Evolutionary conservation across 2,888 invertebrate genomes (phyloP).

Genomic region (Podotricha telesiphe): DNA sequence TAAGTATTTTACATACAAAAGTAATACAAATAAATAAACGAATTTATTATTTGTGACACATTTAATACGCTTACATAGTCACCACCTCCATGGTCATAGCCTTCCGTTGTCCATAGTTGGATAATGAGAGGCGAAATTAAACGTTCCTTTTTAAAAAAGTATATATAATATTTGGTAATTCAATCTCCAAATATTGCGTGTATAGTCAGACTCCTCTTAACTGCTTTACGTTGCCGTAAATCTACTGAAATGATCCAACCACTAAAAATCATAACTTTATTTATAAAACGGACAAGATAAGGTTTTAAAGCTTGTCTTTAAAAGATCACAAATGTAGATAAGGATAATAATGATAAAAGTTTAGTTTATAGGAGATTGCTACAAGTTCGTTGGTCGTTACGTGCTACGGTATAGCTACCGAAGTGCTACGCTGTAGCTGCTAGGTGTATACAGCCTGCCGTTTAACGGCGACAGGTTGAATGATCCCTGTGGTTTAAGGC

Average conservation of each 20-base stretch:
- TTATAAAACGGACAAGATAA: slow-evolving; percentile 8
- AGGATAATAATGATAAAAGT: slow-evolving; percentile 20
- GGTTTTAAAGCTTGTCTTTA: slow-evolving; percentile 10
- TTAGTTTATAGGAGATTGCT: slow-evolving; percentile 20
- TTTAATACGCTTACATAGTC: too few relatives aligned
- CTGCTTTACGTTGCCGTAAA: too few relatives aligned
- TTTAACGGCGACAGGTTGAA: slow-evolving; percentile 19
- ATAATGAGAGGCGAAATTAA: too few relatives aligned
- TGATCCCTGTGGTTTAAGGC: slow-evolving; percentile 16
- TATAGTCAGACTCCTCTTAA: not conserved
- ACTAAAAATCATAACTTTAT: slow-evolving; percentile 14
- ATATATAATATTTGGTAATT: not conserved
- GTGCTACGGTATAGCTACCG: slow-evolving; percentile 27
- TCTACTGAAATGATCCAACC: not conserved
- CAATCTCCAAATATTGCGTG: not conserved
- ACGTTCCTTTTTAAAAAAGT: too few relatives aligned
- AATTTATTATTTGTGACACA: too few relatives aligned
- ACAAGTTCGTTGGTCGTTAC: slow-evolving; percentile 22
- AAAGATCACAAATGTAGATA: slow-evolving; percentile 20
- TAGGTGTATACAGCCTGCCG: slow-evolving; percentile 11
- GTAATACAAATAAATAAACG: too few relatives aligned
- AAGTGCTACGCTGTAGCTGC: slow-evolving; percentile 28
- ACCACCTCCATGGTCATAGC: too few relatives aligned
- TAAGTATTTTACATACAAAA: too few relatives aligned
- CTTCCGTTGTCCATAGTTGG: too few relatives aligned